phyloP scores from a whole-genome alignment of 2,113 vertebrate genomes.

The Poeciliopsis turrubarensis region DNA sequence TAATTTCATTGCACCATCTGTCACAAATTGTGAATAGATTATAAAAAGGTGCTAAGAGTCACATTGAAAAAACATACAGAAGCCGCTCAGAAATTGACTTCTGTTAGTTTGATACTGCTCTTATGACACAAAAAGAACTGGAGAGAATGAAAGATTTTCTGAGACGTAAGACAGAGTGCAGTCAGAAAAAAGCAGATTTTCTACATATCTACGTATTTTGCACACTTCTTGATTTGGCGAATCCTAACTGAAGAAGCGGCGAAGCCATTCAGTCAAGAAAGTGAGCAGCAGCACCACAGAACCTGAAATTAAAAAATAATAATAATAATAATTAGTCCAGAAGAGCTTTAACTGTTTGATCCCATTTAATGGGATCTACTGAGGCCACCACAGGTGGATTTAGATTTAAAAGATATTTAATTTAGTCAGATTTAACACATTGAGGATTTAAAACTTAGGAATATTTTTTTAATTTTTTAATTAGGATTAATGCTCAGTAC shows the following conservation, averaged over 20 bases:
- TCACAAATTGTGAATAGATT: neutral
- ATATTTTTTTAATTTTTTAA: too few species aligned
- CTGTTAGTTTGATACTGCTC: too few species aligned
- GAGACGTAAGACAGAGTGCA: neutral
- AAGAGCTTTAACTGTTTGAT: neutral
- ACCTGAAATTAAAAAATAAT: neutral
- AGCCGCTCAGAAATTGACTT: too few species aligned
- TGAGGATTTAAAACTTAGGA: too few species aligned
- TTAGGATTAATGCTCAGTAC: too few species aligned
- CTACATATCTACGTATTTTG: neutral
- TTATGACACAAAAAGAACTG: too few species aligned
- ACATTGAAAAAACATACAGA: too few species aligned
- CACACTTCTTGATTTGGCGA: neutral
- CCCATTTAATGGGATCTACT: neutral
- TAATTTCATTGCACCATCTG: neutral
- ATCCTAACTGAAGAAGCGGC: neutral
- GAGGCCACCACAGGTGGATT: neutral
- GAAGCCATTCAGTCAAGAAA: neutral
- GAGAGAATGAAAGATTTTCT: neutral
- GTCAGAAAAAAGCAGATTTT: neutral
- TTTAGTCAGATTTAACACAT: neutral
- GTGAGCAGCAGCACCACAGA: neutral
- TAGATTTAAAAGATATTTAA: neutral
- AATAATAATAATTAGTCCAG: neutral
- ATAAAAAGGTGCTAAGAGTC: neutral